Conservation (phyloP, 2,113 vertebrate species). For the Petromus typicus region DNA sequence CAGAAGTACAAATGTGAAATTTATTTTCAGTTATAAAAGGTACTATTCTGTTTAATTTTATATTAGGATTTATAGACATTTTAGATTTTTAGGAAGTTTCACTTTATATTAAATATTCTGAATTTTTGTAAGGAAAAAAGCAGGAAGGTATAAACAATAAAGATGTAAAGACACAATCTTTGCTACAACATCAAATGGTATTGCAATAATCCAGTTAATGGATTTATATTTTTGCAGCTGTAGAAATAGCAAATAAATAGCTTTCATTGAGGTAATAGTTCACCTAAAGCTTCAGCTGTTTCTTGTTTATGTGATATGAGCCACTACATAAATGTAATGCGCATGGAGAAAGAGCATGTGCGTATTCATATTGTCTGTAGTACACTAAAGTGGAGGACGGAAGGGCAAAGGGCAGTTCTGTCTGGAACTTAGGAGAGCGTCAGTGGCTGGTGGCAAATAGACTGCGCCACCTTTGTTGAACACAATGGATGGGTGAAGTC, state of each 20-base stretch:
- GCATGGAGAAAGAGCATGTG: not conserved
- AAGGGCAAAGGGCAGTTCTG: not conserved
- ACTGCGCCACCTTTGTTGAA: not conserved
- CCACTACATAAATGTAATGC: not conserved
- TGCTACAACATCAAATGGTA: not conserved
- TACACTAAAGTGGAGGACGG: not conserved
- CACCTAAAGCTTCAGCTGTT: not conserved
- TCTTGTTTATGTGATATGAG: not conserved
- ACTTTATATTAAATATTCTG: not conserved
- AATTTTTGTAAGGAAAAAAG: not conserved
- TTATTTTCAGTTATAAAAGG: constrained; percentile 28
- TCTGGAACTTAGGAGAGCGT: not conserved
- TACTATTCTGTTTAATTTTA: constrained; percentile 23
- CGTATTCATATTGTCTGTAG: not conserved
- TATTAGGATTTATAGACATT: not conserved
- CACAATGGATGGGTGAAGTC: not conserved
- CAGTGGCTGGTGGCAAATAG: not conserved
- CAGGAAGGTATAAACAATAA: not conserved
- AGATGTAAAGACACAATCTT: not conserved
- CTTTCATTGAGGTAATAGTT: not conserved
- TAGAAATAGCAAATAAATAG: not conserved
- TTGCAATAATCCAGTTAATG: not conserved
- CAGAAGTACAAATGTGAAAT: not conserved
- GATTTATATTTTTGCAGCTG: not conserved
- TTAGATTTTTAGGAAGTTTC: constrained; percentile 5